These are phyloP conservation scores for Coreoperca whiteheadi DNA, from an alignment of 2,113 vertebrate species.

Conservation along the genomic window DNA sequence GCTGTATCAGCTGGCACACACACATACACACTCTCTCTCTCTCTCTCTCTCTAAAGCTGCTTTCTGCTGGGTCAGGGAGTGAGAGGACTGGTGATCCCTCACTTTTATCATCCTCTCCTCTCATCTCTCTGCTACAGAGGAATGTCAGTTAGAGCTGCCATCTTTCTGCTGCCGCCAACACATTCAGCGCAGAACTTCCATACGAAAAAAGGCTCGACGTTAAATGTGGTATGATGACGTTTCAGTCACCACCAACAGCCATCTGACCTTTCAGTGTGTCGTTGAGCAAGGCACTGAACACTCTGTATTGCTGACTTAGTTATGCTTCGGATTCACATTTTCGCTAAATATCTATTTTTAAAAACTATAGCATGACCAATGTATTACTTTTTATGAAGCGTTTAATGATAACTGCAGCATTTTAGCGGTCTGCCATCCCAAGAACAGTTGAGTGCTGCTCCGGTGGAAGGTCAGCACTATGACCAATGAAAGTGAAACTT, in stretches of 20 bases:
- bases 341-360: background rate
- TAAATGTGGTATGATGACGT: background rate
- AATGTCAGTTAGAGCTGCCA: background rate
- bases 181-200: background rate
- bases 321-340: background rate
- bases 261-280: background rate
- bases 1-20: slow-evolving; percentile 18
- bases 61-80: slow-evolving; percentile 48
- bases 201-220: background rate
- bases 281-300: background rate
- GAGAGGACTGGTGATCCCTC: slow-evolving; percentile 44
- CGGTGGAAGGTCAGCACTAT: background rate
- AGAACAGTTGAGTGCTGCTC: background rate
- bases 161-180: background rate
- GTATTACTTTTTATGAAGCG: background rate
- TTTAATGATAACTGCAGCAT: background rate
- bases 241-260: background rate
- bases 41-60: slow-evolving; percentile 43
- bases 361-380: background rate
- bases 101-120: slow-evolving; percentile 18
- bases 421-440: background rate
- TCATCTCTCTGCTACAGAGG: background rate
- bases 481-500: too few species aligned
- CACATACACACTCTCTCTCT: slow-evolving; percentile 18
- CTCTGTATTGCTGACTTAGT: background rate